Evolutionary conservation across 2,888 invertebrate genomes (phyloP), one percentile per base, ranked within the genome.

Genomic region (Eristalis arbustorum): DNA sequence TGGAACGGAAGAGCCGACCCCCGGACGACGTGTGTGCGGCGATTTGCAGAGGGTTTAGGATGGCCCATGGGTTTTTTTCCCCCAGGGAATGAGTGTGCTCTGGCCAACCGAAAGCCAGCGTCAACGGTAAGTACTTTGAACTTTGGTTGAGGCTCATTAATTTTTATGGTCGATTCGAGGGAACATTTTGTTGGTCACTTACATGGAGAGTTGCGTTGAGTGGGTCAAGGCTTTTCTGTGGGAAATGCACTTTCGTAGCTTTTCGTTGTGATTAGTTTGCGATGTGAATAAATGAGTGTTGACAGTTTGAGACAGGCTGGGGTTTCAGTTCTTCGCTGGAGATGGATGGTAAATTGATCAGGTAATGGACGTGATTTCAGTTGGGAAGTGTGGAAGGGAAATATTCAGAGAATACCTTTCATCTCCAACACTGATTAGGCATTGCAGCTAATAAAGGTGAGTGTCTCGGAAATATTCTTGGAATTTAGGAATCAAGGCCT

Each of bases 61-160:
- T 31, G 31, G 31, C 31, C 31, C 31, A 69, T 71, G 25, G 22
- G 5, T 49, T 77, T 68, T 28, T n/a, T n/a, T n/a, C n/a, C n/a
- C 77, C 56, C 22, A 40, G 28, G 59, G 22, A 77, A 57, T 14
- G 23, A 14, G 18, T 73, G 56, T 28, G 66, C 18, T 31, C 8
- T 31, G 31, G 8, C 14, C 42, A 42, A 28, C 1, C 34, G 49
- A 61, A 64, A 59, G 71, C 42, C 31, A 57, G 34, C 66, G 64
- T 59, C 59, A 66, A 42, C 59, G 72, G 14, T 79, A 79, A 79
- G 72, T 79, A 64, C 64, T 78, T 78, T 78, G 61, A 79, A 79
- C 71, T 79, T 49, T 79, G 66, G 64, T 18, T 13, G 18, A 49
- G 42, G 78, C 66, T 79, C 72, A 66, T 79, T 72, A 31, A 66